Conservation (phyloP, 53 echinoderm and acorn worm genomes). For the Pentamera pediparva region DNA sequence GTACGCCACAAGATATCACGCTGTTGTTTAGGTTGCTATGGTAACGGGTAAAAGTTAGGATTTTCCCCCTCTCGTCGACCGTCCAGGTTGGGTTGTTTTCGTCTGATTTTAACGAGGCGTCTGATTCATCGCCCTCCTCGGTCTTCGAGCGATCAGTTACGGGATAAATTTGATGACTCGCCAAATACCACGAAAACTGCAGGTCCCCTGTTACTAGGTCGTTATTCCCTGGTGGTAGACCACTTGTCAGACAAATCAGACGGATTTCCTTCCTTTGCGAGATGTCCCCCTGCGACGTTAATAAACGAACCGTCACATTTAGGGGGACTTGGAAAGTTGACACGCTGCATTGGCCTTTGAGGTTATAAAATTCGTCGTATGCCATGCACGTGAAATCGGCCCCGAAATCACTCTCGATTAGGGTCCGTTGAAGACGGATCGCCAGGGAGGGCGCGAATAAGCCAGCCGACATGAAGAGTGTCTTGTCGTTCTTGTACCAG, state of each 20-base stretch:
- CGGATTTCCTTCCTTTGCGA: background rate
- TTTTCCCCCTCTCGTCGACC: slow-evolving; percentile 4
- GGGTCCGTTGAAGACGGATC: slow-evolving; percentile 13
- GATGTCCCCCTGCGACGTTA: slow-evolving; percentile 11
- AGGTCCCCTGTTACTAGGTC: background rate
- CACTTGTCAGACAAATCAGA: background rate
- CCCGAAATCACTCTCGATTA: slow-evolving; percentile 32
- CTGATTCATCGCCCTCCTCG: slow-evolving; percentile 9
- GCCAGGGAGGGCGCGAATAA: slow-evolving; percentile 17
- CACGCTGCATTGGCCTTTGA: slow-evolving; percentile 28
- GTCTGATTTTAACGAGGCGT: background rate
- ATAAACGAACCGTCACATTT: slow-evolving; percentile 11
- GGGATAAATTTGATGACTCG: background rate
- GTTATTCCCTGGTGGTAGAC: background rate
- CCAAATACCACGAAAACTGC: slow-evolving; percentile 23
- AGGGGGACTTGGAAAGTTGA: slow-evolving; percentile 6
- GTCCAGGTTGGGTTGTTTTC: slow-evolving; percentile 16
- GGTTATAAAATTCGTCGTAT: background rate
- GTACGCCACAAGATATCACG: slow-evolving; percentile 6
- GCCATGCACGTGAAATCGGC: slow-evolving; percentile 20
- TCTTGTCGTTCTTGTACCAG: slow-evolving; percentile 17
- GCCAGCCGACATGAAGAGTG: slow-evolving; percentile 12
- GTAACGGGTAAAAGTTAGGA: slow-evolving; percentile 21
- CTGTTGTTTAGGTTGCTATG: slow-evolving; percentile 20
- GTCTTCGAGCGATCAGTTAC: background rate